A percentile compares a stretch with the other conserved stretches of the same genome.
phyloP scores from a whole-genome alignment of 2,797 vertebrate genomes.

The Nyctibius grandis region DNA sequence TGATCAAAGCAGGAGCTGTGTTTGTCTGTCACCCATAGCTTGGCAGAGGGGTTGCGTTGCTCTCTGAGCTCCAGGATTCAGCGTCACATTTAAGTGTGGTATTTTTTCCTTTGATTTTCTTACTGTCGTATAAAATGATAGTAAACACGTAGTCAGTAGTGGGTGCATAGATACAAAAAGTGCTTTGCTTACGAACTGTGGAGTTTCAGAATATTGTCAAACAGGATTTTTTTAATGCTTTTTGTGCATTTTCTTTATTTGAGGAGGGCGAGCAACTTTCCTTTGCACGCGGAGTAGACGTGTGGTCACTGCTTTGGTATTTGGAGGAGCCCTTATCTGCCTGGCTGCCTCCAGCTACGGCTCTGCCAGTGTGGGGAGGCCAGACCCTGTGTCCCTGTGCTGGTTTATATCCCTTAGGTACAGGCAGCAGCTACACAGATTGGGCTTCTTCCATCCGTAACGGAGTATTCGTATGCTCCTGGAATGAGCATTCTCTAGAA shows the following conservation, averaged over 20 bases:
- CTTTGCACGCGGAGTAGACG: rapidly evolving
- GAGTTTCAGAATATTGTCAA: not conserved
- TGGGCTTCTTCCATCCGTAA: not conserved
- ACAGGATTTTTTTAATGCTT: not conserved
- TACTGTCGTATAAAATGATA: not conserved
- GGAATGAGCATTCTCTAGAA: not conserved
- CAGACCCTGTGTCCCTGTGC: not conserved
- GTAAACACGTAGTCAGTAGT: not conserved
- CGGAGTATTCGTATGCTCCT: rapidly evolving
- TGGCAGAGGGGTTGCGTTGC: not conserved
- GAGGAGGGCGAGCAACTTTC: not conserved
- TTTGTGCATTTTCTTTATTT: not conserved
- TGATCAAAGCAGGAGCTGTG: constrained; percentile 45
- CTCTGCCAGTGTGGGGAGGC: not conserved
- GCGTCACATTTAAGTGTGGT: not conserved
- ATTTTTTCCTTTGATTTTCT: constrained; percentile 21
- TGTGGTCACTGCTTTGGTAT: not conserved
- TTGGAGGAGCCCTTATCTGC: not conserved
- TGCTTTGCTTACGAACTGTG: not conserved
- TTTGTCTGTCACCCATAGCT: not conserved
- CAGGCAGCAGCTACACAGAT: not conserved
- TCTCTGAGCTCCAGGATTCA: not conserved
- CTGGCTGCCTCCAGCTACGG: not conserved
- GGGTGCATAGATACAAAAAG: not conserved
- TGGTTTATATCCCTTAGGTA: not conserved